phyloP scores from a whole-genome alignment of 2,797 vertebrate genomes.

The Hippoglossus hippoglossus region DNA sequence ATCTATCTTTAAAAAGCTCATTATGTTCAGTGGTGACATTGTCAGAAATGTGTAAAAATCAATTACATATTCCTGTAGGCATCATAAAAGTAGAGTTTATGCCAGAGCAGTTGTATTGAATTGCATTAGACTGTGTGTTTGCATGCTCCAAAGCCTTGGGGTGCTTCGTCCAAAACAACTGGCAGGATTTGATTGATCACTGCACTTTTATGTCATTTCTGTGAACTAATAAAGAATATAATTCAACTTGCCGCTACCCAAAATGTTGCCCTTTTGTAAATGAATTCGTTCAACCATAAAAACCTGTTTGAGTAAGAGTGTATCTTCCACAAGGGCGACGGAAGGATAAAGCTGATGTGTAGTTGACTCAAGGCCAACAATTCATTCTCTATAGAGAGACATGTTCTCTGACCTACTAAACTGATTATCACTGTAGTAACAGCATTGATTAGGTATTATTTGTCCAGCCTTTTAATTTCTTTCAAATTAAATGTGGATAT shows the following conservation, averaged over 20 bases:
- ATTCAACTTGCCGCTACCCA: not conserved
- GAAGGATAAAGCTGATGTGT: conserved; percentile 46
- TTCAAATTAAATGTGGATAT: conserved; percentile 45
- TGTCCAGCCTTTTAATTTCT: conserved; percentile 27
- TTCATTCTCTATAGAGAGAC: conserved; percentile 40
- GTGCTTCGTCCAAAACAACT: not conserved
- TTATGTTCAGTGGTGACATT: not conserved
- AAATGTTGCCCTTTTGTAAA: not conserved
- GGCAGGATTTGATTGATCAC: conserved; percentile 3
- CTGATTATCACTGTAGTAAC: conserved; percentile 46
- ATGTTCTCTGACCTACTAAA: conserved; percentile 53
- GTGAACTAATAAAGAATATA: not conserved
- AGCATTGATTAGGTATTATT: conserved; percentile 44
- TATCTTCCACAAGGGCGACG: conserved; percentile 37
- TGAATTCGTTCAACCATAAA: not conserved
- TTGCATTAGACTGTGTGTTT: not conserved
- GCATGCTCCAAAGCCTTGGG: not conserved
- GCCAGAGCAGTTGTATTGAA: not conserved
- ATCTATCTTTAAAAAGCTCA: conserved; percentile 2
- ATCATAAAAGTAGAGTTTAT: conserved; percentile 5
- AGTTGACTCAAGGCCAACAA: conserved; percentile 57
- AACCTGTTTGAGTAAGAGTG: no score
- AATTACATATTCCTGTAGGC: not conserved
- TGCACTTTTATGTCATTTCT: conserved; percentile 7
- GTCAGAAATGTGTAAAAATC: not conserved